A percentile compares a stretch with the other conserved stretches of the same genome.
Evolutionary conservation across 2,113 vertebrate genomes (phyloP).

Genomic region (cattle (Bos taurus)): ARS-UCD2.0 NC_037339.1:82972501-82973000

Average conservation of each 20-base stretch:
- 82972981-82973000: neutral
- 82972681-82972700: no score
- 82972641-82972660: accelerated
- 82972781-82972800: neutral
- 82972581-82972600: neutral
- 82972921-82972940: neutral
- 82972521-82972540: neutral
- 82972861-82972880: neutral
- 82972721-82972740: neutral
- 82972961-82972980: neutral
- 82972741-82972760: neutral
- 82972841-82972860: neutral
- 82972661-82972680: neutral
- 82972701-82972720: neutral
- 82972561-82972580: accelerated
- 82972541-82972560: neutral
- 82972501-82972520: no score
- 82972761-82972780: neutral
- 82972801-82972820: neutral
- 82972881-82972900: neutral
- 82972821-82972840: neutral
- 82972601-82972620: no score
- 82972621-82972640: neutral
- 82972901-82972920: neutral
- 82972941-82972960: neutral